Conservation (phyloP, 2,888 invertebrate species). For the Lepidochrysops patricia region DNA sequence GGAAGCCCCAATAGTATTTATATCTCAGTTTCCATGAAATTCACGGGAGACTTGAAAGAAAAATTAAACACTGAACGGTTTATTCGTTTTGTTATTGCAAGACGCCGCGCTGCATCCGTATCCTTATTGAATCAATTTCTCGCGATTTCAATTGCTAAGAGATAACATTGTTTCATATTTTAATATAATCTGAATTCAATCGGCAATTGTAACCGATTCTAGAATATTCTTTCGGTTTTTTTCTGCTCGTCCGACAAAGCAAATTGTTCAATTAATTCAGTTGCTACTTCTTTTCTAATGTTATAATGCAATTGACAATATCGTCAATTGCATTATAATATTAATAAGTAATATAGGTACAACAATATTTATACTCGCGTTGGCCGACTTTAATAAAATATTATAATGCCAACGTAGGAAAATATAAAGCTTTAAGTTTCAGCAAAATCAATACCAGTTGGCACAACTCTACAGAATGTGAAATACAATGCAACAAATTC, state of each 20-base stretch:
- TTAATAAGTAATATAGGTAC: too few relatives aligned
- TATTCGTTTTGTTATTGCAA: constrained; percentile 10
- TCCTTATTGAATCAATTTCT: constrained; percentile 9
- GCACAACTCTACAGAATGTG: background rate
- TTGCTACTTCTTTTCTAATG: too few relatives aligned
- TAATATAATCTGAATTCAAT: too few relatives aligned
- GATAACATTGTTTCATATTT: background rate
- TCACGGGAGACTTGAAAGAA: background rate
- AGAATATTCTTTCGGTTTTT: background rate
- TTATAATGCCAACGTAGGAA: background rate
- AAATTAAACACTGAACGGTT: background rate
- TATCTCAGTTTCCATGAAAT: background rate
- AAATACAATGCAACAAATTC: background rate
- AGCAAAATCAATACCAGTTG: background rate
- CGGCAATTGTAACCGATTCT: too few relatives aligned
- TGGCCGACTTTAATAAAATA: too few relatives aligned
- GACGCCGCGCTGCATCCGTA: background rate
- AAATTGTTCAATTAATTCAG: too few relatives aligned
- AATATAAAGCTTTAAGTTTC: background rate
- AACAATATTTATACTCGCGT: too few relatives aligned
- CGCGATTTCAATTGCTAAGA: constrained; percentile 5
- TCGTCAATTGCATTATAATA: too few relatives aligned
- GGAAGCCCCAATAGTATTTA: background rate
- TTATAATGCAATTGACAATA: too few relatives aligned
- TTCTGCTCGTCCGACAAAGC: too few relatives aligned